phyloP scores from a whole-genome alignment of 2,888 invertebrate genomes.

The Dusona sp. region DNA sequence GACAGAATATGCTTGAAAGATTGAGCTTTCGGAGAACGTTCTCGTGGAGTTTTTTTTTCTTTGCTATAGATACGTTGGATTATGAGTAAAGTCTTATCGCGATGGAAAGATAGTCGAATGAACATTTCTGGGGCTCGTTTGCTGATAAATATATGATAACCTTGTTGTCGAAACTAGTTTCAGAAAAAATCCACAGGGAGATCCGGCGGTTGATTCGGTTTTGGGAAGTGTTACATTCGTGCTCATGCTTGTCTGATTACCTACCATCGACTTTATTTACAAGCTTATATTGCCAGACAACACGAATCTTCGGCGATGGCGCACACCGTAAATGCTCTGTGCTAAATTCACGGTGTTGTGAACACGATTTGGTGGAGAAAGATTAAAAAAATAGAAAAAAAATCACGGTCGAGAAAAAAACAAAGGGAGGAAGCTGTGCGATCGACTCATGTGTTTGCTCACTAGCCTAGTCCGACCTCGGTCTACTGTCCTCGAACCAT shows the following conservation, averaged over 20 bases:
- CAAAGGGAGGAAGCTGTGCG: background rate
- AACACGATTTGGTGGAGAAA: slow-evolving; percentile 29
- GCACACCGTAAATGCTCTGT: slow-evolving; percentile 17
- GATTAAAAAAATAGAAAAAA: background rate
- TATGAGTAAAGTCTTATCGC: background rate
- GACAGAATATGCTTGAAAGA: slow-evolving; percentile 2
- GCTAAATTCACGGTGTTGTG: slow-evolving; percentile 43
- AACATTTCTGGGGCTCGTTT: background rate
- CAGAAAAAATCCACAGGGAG: background rate
- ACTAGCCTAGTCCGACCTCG: slow-evolving; percentile 3
- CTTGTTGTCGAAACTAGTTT: background rate
- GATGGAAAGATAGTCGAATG: background rate
- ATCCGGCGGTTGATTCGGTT: slow-evolving; percentile 28
- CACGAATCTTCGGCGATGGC: slow-evolving; percentile 23
- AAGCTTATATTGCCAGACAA: slow-evolving; percentile 47
- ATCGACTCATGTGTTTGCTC: slow-evolving; percentile 39
- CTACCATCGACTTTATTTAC: slow-evolving; percentile 50
- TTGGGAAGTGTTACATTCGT: slow-evolving; percentile 24
- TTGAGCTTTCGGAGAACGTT: background rate
- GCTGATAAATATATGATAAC: background rate
- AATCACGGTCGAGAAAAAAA: background rate
- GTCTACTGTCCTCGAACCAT: slow-evolving; percentile 27
- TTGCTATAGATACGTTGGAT: background rate
- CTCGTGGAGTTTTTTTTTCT: background rate
- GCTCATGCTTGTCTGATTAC: slow-evolving; percentile 42